These are phyloP conservation scores for Macaca mulatta DNA, from an alignment of 2,113 vertebrate genomes.

Conservation along the genomic window DNA sequence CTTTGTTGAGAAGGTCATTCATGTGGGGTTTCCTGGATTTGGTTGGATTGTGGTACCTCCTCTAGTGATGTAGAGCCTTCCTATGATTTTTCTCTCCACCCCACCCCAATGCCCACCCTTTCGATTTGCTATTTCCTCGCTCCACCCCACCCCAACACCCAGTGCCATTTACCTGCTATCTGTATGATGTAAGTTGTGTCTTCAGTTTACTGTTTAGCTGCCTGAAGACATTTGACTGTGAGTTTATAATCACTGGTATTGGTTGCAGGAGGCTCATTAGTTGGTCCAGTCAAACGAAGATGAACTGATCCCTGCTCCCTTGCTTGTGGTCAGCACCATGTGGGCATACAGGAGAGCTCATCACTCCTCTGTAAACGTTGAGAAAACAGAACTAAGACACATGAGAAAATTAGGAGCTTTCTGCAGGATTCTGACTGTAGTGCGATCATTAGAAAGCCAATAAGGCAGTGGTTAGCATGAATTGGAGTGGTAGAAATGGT, in stretches of 20 bases:
- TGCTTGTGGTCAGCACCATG: no score
- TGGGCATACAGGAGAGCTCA: neutral
- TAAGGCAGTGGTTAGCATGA: neutral
- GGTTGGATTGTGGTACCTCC: neutral
- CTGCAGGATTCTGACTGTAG: neutral
- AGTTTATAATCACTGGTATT: neutral
- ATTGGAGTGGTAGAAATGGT: neutral
- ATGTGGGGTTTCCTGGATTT: neutral
- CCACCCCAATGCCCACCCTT: neutral
- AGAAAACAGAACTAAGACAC: neutral
- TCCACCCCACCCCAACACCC: neutral
- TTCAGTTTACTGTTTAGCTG: neutral
- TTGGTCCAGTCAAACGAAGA: neutral
- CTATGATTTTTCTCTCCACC: neutral
- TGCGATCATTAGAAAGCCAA: neutral
- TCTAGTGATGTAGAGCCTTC: no score
- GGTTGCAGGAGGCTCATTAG: neutral
- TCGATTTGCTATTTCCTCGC: neutral
- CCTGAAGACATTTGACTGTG: neutral
- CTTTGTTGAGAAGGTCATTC: neutral
- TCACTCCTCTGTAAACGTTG: rapidly evolving
- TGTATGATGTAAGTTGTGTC: neutral
- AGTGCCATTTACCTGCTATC: neutral
- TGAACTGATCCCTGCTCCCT: neutral
- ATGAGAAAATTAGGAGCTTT: neutral